phyloP scores from a whole-genome alignment of 2,113 vertebrate genomes.

The Corythoichthys haematopterus region DNA sequence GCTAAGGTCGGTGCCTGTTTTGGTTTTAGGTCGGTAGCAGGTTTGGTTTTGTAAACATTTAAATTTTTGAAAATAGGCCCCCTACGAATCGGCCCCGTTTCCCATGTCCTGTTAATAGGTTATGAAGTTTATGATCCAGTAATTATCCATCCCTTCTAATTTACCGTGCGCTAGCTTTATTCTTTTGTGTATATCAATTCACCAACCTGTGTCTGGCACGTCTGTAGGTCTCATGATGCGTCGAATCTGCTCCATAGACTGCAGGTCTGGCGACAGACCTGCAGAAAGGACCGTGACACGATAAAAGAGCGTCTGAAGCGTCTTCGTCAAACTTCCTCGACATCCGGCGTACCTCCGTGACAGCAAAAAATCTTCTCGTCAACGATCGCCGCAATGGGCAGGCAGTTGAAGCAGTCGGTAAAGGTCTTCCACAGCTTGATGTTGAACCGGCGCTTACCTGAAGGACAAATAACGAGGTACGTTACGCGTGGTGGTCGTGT shows the following conservation, averaged over 20 bases:
- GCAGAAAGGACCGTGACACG: background rate
- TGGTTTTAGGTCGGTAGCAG: no score
- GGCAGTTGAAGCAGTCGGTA: constrained; percentile 95
- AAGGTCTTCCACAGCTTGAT: constrained; percentile 97
- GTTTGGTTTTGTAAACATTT: no score
- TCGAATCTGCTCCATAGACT: constrained; percentile 94
- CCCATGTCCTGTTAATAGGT: no score
- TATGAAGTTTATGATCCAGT: no score
- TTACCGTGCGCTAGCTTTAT: no score
- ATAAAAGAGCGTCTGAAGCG: background rate
- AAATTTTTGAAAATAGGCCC: no score
- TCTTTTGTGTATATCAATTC: background rate
- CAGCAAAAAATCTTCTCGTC: constrained; percentile 98
- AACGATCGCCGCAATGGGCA: constrained; percentile 94
- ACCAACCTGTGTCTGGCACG: constrained; percentile 88
- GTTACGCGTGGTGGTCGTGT: background rate
- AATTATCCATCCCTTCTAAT: no score
- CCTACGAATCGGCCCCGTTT: no score
- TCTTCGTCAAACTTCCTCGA: background rate
- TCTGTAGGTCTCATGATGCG: constrained; percentile 97
- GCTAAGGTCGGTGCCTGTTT: no score
- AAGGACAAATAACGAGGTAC: background rate
- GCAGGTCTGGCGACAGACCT: constrained; percentile 92
- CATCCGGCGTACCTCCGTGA: constrained; percentile 79
- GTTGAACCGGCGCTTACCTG: constrained; percentile 94